Evolutionary conservation across 2,888 invertebrate genomes (phyloP).

Genomic region (Automeris io): DNA sequence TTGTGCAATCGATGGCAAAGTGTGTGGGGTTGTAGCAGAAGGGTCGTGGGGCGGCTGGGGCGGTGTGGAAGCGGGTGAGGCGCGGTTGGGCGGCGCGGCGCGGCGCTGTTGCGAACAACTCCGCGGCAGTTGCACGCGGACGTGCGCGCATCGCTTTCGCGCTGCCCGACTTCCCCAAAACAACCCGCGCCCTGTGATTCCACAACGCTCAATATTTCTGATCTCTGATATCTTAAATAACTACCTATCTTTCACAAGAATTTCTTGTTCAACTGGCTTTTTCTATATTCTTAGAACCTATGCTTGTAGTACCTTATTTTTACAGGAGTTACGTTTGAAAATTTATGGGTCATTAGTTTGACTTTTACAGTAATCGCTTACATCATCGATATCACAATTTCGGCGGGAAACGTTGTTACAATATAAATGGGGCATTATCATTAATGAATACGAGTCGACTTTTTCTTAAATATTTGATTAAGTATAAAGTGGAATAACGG

Average conservation of each 20-base stretch:
- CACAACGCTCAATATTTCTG: conserved; percentile 50
- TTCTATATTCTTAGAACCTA: too few species aligned
- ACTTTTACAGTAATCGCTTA: conserved; percentile 54
- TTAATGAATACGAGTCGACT: not conserved
- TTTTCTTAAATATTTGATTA: not conserved
- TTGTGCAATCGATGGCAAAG: conserved; percentile 28
- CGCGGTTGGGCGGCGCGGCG: conserved; percentile 37
- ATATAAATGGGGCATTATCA: conserved; percentile 8
- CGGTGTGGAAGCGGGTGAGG: conserved; percentile 41
- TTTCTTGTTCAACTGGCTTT: too few species aligned
- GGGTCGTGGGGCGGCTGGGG: conserved; percentile 32
- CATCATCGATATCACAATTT: conserved; percentile 56
- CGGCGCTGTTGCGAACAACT: conserved; percentile 48
- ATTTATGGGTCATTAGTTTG: conserved; percentile 62
- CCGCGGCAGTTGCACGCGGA: conserved; percentile 69
- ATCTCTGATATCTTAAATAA: conserved; percentile 10
- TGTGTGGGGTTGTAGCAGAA: conserved; percentile 23
- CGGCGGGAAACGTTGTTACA: conserved; percentile 58
- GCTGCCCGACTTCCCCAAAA: conserved; percentile 34
- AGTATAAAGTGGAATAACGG: not conserved
- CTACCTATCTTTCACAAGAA: too few species aligned
- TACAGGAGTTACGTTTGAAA: too few species aligned
- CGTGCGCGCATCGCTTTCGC: conserved; percentile 66
- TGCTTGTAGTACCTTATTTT: not conserved
- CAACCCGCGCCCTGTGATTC: conserved; percentile 41